A percentile compares a stretch with the other conserved stretches of the same genome.
Conservation (phyloP, 2,113 vertebrate species). For the Pao palembangensis region DNA sequence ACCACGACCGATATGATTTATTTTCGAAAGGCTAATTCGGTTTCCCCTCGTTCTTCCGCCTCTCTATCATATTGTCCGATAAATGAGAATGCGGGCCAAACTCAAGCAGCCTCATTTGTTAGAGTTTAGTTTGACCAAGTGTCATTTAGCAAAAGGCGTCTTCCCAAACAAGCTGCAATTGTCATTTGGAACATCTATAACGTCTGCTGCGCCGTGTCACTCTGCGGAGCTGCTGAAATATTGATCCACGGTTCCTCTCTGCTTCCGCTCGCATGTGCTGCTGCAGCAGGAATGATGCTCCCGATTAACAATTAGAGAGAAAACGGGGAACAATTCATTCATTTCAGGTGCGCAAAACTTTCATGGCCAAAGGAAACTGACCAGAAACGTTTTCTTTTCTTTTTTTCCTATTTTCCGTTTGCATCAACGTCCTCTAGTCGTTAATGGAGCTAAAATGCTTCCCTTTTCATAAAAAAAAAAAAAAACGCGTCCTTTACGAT, state of each 20-base stretch:
- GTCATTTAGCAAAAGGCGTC: slow-evolving; percentile 42
- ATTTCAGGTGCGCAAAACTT: background rate
- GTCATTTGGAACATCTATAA: slow-evolving; percentile 56
- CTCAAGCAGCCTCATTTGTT: slow-evolving; percentile 46
- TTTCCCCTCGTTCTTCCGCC: slow-evolving; percentile 32
- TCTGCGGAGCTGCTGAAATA: slow-evolving; percentile 82
- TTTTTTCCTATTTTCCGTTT: background rate
- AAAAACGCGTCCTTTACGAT: slow-evolving; percentile 27
- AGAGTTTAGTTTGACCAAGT: slow-evolving; percentile 51
- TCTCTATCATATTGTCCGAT: background rate
- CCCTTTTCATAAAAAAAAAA: slow-evolving; percentile 1
- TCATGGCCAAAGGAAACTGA: background rate
- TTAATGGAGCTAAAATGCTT: slow-evolving; percentile 13
- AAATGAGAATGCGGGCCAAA: slow-evolving; percentile 27
- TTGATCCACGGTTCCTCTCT: slow-evolving; percentile 85
- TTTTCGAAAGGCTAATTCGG: slow-evolving; percentile 57
- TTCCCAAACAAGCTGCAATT: slow-evolving; percentile 48
- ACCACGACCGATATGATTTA: slow-evolving; percentile 25
- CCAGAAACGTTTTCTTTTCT: too few relatives aligned
- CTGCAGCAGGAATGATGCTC: slow-evolving; percentile 79
- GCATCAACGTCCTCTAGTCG: background rate
- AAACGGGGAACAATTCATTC: slow-evolving; percentile 70
- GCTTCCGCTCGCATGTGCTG: slow-evolving; percentile 86
- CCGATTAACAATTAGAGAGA: slow-evolving; percentile 84
- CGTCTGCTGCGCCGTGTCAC: slow-evolving; percentile 76